phyloP scores from a whole-genome alignment of 1,140 invertebrate species.

The Laupala kohalensis region DNA sequence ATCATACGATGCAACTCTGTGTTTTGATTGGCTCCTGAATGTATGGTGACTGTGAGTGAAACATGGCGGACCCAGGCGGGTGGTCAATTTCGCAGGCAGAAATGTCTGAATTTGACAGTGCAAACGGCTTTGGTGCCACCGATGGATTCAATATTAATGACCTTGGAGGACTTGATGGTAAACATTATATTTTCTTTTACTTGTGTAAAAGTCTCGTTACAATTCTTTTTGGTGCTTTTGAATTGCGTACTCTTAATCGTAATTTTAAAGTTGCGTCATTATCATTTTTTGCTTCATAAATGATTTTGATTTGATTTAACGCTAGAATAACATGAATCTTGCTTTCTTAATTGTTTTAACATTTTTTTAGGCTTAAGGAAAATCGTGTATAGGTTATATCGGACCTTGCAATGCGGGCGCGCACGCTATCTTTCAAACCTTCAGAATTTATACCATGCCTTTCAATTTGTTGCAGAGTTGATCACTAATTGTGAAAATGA shows the following conservation, averaged over 20 bases:
- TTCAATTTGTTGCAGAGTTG: constrained; percentile 24
- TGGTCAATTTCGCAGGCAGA: constrained; percentile 11
- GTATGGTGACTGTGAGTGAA: constrained; percentile 12
- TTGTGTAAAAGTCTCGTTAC: background rate
- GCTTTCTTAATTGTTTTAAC: background rate
- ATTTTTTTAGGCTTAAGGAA: too few species aligned
- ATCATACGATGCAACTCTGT: constrained; percentile 10
- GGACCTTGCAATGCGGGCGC: too few species aligned
- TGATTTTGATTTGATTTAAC: background rate
- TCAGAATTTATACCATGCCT: background rate
- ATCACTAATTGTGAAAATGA: constrained; percentile 26
- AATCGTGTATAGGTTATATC: too few species aligned
- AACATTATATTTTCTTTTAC: constrained; percentile 15
- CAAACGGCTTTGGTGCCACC: constrained; percentile 18
- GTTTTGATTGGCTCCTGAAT: constrained; percentile 1
- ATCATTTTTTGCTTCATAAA: background rate
- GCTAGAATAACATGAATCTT: background rate
- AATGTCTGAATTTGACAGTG: constrained; percentile 23
- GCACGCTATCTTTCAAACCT: background rate
- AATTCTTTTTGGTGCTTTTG: too few species aligned
- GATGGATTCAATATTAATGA: constrained; percentile 26
- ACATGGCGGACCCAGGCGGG: constrained; percentile 9
- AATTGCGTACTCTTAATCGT: too few species aligned
- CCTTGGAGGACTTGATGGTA: constrained; percentile 26
- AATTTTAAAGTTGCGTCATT: background rate